Conservation (phyloP, 2,888 invertebrate species). For the Herminia tarsipennalis region DNA sequence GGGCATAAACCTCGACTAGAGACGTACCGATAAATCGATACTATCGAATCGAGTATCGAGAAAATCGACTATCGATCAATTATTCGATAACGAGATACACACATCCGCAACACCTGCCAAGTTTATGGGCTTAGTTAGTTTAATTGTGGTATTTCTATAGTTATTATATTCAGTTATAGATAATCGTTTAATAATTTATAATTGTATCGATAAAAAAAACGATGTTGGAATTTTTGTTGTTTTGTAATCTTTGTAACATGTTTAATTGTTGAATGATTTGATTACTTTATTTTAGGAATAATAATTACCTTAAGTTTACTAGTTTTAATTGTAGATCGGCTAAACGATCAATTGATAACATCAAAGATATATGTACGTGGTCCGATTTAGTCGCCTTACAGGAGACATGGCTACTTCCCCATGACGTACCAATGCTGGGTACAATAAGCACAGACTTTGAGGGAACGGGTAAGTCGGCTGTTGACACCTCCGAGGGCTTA, state of each 20-base stretch:
- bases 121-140: constrained; percentile 37
- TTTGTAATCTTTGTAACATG: constrained; percentile 1
- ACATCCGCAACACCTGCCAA: constrained; percentile 60
- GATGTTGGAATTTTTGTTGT: constrained; percentile 10
- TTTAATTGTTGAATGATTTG: not conserved
- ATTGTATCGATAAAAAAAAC: constrained; percentile 18
- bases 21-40: constrained; percentile 46
- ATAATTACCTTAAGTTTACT: not conserved
- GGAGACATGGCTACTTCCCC: no score
- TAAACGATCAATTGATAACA: no score
- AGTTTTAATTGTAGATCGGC: no score
- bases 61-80: constrained; percentile 52
- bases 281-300: not conserved
- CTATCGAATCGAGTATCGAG: constrained; percentile 38
- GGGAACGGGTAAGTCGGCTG: no score
- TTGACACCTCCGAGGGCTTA: no score
- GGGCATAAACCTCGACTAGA: constrained; percentile 52
- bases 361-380: no score
- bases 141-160: constrained; percentile 32
- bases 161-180: constrained; percentile 30
- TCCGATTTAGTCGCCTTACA: no score
- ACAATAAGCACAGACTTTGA: no score
- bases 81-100: constrained; percentile 60
- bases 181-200: constrained; percentile 38
- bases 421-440: no score